Base-by-base conservation (phyloP, 2,888 invertebrate species). In the Octodonta nipae region DNA sequence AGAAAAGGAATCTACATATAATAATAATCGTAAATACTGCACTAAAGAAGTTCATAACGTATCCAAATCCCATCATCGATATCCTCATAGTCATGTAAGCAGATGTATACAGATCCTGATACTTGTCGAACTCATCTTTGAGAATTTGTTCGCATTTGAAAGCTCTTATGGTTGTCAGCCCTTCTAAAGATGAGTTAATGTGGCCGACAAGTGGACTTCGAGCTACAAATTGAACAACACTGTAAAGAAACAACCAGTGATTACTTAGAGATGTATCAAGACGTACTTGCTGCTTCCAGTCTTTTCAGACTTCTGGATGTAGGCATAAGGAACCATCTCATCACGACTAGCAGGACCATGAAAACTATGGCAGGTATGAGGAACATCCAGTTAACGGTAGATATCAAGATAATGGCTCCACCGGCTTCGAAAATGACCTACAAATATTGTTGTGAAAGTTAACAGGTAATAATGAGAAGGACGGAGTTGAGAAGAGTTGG, bases 161-260 rank as follows among this genome's bases (percentile, higher is more conserved):
- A 6, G 55, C 54, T 37, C 55, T 41, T 14, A 58, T 52, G n/a
- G 55, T 57, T 6, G 52, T 40, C 13, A 56, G 29, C 4, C 58
- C 58, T 40, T 56, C 55, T 12, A 58, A 33, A 8, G 55, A 50
- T 4, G 57, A 47, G 30, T 54, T 57, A 8, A 57, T 28, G 17
- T 53, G 52, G 4, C 56, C 56, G 17, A 56, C 38, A 5, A 56
- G 40, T 5, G 57, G 57, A 36, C 56, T 55, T 28, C 53, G 41
- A 25, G 53, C 56, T 56, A 32, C n/a, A 22, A 22, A 10, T 10
- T 22, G 22, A 2, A n/a, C n/a, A n/a, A n/a, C n/a, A n/a, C n/a
- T n/a, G n/a, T n/a, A n/a, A n/a, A n/a, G n/a, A 22, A 22, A 10
- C 11, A 22, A 11, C 22, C 22, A 11, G 4, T 4, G 22, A 47